A percentile compares a stretch with the other conserved stretches of the same genome.
Conservation (phyloP, 2,113 vertebrate species). For the Motacilla tschutschensis region DNA sequence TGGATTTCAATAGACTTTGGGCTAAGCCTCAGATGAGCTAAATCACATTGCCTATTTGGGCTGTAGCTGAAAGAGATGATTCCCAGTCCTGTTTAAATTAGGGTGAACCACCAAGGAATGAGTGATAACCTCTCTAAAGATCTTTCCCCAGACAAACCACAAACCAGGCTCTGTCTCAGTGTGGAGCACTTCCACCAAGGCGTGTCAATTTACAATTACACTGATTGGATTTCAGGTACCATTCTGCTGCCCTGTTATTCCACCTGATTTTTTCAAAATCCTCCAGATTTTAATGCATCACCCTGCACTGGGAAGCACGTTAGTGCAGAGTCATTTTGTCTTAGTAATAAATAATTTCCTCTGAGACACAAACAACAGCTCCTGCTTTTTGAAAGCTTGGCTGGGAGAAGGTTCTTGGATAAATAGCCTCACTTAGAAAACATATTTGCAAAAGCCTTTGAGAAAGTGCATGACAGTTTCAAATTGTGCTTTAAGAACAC, state of each 20-base stretch:
- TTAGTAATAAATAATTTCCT: constrained; percentile 46
- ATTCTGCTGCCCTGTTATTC: not conserved
- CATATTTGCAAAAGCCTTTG: constrained; percentile 27
- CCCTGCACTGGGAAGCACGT: not conserved
- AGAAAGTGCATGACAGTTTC: constrained; percentile 13
- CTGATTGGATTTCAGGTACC: not conserved
- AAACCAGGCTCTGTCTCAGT: not conserved
- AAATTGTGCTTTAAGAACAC: constrained; percentile 9
- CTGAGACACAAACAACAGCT: constrained; percentile 26
- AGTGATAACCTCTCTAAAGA: not conserved
- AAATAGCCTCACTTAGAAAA: constrained; percentile 35
- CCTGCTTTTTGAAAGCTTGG: constrained; percentile 5
- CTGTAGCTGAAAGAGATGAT: not conserved
- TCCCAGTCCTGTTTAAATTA: not conserved
- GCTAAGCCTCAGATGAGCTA: not conserved
- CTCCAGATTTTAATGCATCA: constrained; percentile 17
- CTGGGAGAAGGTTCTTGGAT: constrained; percentile 19
- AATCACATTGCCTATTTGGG: not conserved
- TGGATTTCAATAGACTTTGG: not conserved
- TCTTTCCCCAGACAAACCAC: not conserved
- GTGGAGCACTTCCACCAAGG: not conserved
- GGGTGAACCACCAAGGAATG: not conserved
- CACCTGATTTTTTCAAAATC: not conserved
- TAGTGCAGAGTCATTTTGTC: not conserved
- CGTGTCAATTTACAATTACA: not conserved